Evolutionary conservation across 2,113 vertebrate species (phyloP), one percentile per base, ranked within the genome.

Genomic region (Corythornis madagascariensis): DNA sequence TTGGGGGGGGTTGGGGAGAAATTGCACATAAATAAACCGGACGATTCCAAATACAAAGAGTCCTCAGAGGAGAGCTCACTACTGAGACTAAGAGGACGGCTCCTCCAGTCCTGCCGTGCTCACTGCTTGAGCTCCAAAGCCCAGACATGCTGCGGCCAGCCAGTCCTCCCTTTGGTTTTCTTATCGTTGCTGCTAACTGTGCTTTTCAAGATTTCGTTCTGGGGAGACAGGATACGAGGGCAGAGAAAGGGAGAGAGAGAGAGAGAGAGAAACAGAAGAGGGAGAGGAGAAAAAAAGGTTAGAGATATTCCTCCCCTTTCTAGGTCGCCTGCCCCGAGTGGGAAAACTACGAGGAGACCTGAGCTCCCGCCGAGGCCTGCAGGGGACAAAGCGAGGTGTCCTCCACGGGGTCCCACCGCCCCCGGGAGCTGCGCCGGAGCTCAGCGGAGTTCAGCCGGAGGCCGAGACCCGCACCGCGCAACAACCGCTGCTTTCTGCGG

Each of bases 61-160:
- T 98, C 97, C 97, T 97, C 88, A 22, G 95, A 94, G 95, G 56
- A 20, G 84, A 95, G 96, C 95, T 91, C 96, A 52, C 95, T 88
- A 93, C 65, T 50, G 94, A 96, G 85, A 95, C 88, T 75, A 56
- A 71, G 90, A 82, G 93, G 94, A 94, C 24, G 94, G 84, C 83
- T 97, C 86, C 96, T 95, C 92, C 95, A 94, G 89, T 96, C 94
- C 86, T 90, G 91, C 79, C 72, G 89, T 82, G 90, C 91, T 99
- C 98, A 99, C 96, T 99, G 99, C 97, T 99, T 99, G 94, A 99
- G 99, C 97, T 99, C 99, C 98, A 99, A 96, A 92, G 99, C 99
- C 99, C 99, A 99, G 96, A 99, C 99, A 75, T 99, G 99, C 97
- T 99, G 99, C 38, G 99, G 99, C 99, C 99, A 99, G 95, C 99